Percentiles rank a stretch among this genome's conserved stretches.
These are phyloP conservation scores for Reticulitermes speratus DNA, from an alignment of 1,140 invertebrate genomes.

Conservation along the genomic window DNA sequence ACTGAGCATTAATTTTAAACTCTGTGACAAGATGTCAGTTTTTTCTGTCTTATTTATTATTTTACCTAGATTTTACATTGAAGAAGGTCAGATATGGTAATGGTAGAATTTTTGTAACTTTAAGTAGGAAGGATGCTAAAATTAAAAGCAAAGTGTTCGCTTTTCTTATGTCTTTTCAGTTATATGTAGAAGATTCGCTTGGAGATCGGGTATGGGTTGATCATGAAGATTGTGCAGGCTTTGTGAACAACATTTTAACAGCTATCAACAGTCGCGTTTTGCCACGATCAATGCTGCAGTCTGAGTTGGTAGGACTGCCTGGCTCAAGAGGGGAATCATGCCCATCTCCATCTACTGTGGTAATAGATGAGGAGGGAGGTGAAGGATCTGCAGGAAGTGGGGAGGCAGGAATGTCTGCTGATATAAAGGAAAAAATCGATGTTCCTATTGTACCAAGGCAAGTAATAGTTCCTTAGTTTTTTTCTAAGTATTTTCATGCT, in stretches of 20 bases:
- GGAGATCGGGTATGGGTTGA: constrained; percentile 93
- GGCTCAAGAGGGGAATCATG: constrained; percentile 25
- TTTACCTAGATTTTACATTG: no score
- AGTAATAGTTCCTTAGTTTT: background rate
- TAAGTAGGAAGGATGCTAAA: no score
- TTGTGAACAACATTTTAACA: constrained; percentile 89
- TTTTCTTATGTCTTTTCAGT: constrained; percentile 47
- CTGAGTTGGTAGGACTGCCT: constrained; percentile 53
- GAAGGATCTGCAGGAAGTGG: constrained; percentile 29
- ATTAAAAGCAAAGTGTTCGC: no score
- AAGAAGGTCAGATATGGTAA: no score
- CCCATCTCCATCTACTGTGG: constrained; percentile 52
- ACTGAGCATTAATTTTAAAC: background rate
- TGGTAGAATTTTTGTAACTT: no score
- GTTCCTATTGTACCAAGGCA: constrained; percentile 36
- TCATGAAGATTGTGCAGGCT: constrained; percentile 83
- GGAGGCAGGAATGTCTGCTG: constrained; percentile 1
- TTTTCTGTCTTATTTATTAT: no score
- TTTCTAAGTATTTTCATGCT: background rate
- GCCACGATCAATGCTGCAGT: constrained; percentile 57
- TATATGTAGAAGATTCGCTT: constrained; percentile 92
- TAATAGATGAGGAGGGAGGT: constrained; percentile 45
- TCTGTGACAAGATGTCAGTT: no score
- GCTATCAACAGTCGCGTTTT: constrained; percentile 84
- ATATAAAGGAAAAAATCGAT: constrained; percentile 32